phyloP scores from a whole-genome alignment of 2,888 invertebrate genomes.

The Atethmia centrago region DNA sequence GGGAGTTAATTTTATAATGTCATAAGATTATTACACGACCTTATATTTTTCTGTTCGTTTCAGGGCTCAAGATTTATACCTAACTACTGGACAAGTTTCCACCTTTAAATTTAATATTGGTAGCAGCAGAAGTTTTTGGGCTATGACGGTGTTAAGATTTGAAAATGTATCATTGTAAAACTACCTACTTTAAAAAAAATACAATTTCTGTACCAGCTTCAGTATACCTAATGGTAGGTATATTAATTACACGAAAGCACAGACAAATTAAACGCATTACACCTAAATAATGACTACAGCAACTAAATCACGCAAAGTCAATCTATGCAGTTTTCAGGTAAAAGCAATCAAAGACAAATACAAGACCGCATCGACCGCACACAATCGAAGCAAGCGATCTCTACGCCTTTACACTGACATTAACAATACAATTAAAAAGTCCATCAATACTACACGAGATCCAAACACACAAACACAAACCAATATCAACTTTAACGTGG shows the following conservation, averaged over 20 bases:
- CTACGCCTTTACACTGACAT: slow-evolving; percentile 89
- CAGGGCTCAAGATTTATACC: background rate
- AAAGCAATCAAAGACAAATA: slow-evolving; percentile 74
- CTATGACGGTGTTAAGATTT: background rate
- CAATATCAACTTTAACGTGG: slow-evolving; percentile 68
- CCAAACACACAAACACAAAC: slow-evolving; percentile 20
- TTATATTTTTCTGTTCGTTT: background rate
- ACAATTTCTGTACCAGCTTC: background rate
- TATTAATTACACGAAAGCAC: background rate
- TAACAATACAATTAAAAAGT: slow-evolving; percentile 90
- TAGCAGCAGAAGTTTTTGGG: background rate
- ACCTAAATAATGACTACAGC: background rate
- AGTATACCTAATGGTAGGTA: background rate
- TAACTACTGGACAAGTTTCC: background rate
- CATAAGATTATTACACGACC: background rate
- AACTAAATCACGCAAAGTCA: slow-evolving; percentile 31
- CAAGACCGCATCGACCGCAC: slow-evolving; percentile 81
- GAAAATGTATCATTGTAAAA: background rate
- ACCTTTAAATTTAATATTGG: background rate
- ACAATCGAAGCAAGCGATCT: slow-evolving; percentile 89
- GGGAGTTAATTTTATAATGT: background rate
- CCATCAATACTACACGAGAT: slow-evolving; percentile 77
- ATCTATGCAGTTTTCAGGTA: slow-evolving; percentile 63
- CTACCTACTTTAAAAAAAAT: background rate
- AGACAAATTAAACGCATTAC: background rate